Percentiles rank a stretch among this genome's conserved stretches.
Evolutionary conservation across 2,888 invertebrate species (phyloP).

Genomic region (Agriopis aurantiaria): DNA sequence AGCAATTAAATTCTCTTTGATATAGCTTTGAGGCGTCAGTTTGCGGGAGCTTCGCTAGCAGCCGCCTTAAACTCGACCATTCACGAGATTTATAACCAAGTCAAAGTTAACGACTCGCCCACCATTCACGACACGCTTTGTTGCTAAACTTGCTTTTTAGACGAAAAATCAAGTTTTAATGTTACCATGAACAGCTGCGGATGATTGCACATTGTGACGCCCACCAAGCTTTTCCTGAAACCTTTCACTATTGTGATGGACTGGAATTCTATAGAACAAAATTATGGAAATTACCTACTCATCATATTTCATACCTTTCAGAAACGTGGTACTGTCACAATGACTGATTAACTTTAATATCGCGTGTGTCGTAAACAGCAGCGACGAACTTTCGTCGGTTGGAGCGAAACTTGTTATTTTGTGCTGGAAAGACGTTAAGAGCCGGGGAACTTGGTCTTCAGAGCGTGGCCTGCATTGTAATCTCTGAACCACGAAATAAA

Average conservation of each 20-base stretch:
- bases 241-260: constrained; percentile 1
- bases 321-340: constrained; percentile 44
- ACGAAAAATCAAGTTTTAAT: constrained; percentile 72
- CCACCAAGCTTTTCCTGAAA: constrained; percentile 52
- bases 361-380: constrained; percentile 52
- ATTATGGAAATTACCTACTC: constrained; percentile 7
- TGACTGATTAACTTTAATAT: constrained; percentile 57
- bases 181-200: constrained; percentile 69
- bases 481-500: constrained; percentile 27
- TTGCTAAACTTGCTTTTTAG: constrained; percentile 67
- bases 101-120: constrained; percentile 76
- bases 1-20: constrained; percentile 77
- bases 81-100: constrained; percentile 78
- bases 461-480: constrained; percentile 34
- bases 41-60: constrained; percentile 65
- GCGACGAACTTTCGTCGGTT: constrained; percentile 53
- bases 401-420: constrained; percentile 52
- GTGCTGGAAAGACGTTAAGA: constrained; percentile 42
- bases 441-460: constrained; percentile 43
- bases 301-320: constrained; percentile 1
- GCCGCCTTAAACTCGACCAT: constrained; percentile 72
- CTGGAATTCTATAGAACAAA: not conserved
- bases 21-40: constrained; percentile 69
- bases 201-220: constrained; percentile 63
- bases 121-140: constrained; percentile 75